A percentile compares a stretch with the other conserved stretches of the same genome.
These are phyloP conservation scores for Lottia gigantea DNA, from an alignment of 2,888 invertebrate genomes.

Conservation along the genomic window DNA sequence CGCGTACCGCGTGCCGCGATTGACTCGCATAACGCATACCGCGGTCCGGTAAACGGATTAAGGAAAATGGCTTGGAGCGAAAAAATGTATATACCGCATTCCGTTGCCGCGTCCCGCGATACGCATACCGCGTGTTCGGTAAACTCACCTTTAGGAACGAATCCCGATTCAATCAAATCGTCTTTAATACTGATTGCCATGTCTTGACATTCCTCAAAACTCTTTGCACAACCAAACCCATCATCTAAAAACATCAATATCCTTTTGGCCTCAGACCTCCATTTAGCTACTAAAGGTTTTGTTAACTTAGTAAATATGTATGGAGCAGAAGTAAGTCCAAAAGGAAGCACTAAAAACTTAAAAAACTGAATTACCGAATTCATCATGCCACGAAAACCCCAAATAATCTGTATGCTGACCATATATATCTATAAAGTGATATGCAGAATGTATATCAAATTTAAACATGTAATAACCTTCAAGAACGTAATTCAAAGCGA, in stretches of 20 bases:
- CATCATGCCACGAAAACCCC: slow-evolving; percentile 18
- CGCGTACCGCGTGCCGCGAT: no score
- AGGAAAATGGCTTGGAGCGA: no score
- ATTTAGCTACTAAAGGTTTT: slow-evolving; percentile 22
- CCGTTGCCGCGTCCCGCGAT: no score
- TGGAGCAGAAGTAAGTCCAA: slow-evolving; percentile 23
- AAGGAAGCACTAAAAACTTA: slow-evolving; percentile 28
- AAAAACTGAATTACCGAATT: slow-evolving; percentile 7
- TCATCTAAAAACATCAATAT: slow-evolving; percentile 16
- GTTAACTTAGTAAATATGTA: slow-evolving; percentile 30
- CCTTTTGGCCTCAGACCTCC: slow-evolving; percentile 27
- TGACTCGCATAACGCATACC: no score
- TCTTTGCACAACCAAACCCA: neutral
- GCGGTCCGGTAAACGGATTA: no score
- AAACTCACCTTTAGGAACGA: no score
- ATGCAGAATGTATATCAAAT: slow-evolving; percentile 22
- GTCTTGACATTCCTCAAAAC: neutral
- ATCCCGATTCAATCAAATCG: neutral
- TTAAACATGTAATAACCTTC: slow-evolving; percentile 18
- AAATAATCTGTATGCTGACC: slow-evolving; percentile 15
- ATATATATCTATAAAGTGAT: slow-evolving; percentile 21
- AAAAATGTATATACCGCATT: no score
- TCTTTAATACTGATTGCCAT: neutral
- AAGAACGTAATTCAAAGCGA: slow-evolving; percentile 13
- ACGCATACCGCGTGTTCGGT: no score